Percentiles rank a stretch among this genome's conserved stretches.
Evolutionary conservation across 2,113 vertebrate species (phyloP).

Genomic region (Proterorhinus semilunaris): DNA sequence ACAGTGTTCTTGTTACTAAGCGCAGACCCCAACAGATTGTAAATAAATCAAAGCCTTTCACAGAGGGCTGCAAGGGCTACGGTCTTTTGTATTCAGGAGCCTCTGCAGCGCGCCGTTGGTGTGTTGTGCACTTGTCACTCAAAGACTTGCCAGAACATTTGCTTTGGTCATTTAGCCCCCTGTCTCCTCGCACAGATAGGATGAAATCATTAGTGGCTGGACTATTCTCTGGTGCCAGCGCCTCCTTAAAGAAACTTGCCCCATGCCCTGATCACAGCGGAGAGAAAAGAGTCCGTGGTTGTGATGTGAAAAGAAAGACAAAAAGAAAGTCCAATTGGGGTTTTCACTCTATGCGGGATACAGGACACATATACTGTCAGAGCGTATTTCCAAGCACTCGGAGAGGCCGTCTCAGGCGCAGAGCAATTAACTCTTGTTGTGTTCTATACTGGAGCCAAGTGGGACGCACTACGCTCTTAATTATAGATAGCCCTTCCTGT

Average conservation of each 20-base stretch:
- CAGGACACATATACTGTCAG: conserved; percentile 54
- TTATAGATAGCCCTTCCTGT: conserved; percentile 44
- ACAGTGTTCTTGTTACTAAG: conserved; percentile 46
- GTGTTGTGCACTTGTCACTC: conserved; percentile 37
- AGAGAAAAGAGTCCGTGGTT: conserved; percentile 31
- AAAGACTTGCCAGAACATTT: conserved; percentile 24
- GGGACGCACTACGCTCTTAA: conserved; percentile 33
- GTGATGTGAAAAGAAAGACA: conserved; percentile 38
- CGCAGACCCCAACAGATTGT: conserved; percentile 53
- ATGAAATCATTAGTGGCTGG: conserved; percentile 47
- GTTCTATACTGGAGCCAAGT: conserved; percentile 30
- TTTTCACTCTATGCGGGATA: conserved; percentile 43
- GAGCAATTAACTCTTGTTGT: conserved; percentile 62
- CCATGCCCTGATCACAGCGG: conserved; percentile 12
- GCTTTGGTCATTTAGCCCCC: conserved; percentile 40
- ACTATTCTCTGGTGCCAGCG: conserved; percentile 22
- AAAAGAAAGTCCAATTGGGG: conserved; percentile 32
- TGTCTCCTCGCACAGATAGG: conserved; percentile 19
- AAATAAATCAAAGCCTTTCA: conserved; percentile 62
- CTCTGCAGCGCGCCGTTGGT: conserved; percentile 37
- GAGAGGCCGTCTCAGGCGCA: conserved; percentile 48
- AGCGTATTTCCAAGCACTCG: conserved; percentile 36
- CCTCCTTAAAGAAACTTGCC: conserved; percentile 25
- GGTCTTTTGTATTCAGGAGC: conserved; percentile 56
- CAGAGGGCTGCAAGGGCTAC: conserved; percentile 29